Evolutionary conservation across 1,140 invertebrate genomes (phyloP).

Genomic region (Centruroides sculpturatus): DNA sequence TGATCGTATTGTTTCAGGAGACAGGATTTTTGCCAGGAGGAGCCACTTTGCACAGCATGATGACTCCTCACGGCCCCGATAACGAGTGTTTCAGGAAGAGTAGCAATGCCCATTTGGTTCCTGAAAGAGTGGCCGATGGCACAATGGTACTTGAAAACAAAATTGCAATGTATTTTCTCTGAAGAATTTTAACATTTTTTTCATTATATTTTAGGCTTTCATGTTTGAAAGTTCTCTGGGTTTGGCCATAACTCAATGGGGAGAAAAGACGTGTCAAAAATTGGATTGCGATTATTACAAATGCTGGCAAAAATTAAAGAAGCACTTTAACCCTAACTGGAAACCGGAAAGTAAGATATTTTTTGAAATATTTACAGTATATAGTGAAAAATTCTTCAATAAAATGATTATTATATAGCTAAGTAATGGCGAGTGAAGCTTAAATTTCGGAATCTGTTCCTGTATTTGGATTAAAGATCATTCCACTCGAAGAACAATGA

Average conservation of each 20-base stretch:
- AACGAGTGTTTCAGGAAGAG: constrained; percentile 72
- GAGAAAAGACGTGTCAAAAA: constrained; percentile 57
- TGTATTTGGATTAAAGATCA: no score
- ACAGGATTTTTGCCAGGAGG: constrained; percentile 82
- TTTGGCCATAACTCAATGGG: constrained; percentile 83
- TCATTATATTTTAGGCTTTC: constrained; percentile 55
- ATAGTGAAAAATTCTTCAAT: no score
- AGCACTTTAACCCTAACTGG: constrained; percentile 9
- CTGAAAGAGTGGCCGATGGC: constrained; percentile 72
- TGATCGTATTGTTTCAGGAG: constrained; percentile 32
- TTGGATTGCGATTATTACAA: constrained; percentile 76
- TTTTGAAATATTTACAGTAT: no score
- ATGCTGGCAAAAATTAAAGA: constrained; percentile 67
- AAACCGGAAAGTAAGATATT: neutral
- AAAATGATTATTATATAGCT: no score
- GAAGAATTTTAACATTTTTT: constrained; percentile 1
- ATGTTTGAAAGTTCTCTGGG: constrained; percentile 95
- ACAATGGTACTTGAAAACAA: constrained; percentile 52
- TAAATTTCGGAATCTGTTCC: no score
- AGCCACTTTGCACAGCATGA: constrained; percentile 69
- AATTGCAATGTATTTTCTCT: neutral
- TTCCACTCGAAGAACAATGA: no score
- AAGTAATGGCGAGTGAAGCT: no score
- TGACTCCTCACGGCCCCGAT: constrained; percentile 97
- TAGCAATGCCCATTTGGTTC: constrained; percentile 49